A percentile compares a stretch with the other conserved stretches of the same genome.
Evolutionary conservation across 2,797 vertebrate species (phyloP).

Genomic region (Salmo trutta): DNA sequence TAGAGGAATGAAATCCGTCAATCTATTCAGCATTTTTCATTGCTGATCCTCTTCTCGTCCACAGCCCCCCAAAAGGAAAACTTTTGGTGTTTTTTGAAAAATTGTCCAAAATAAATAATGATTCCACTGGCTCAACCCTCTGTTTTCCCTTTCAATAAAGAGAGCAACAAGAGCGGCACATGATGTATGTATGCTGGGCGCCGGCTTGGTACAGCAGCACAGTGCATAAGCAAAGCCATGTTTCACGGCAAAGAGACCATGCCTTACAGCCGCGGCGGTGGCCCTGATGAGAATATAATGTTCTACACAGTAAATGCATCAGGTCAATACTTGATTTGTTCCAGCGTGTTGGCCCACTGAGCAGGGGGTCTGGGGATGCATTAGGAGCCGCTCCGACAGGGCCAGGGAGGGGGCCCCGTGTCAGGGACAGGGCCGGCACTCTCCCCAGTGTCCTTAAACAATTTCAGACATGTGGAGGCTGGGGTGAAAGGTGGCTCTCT

Average conservation of each 20-base stretch:
- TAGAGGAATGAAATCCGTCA: slow-evolving; percentile 88
- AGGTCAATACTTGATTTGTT: slow-evolving; percentile 97
- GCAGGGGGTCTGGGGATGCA: slow-evolving; percentile 87
- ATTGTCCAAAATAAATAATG: slow-evolving; percentile 93
- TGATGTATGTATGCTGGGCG: slow-evolving; percentile 93
- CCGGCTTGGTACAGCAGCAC: slow-evolving; percentile 74
- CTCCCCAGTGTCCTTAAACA: slow-evolving; percentile 58
- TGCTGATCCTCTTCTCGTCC: slow-evolving; percentile 84
- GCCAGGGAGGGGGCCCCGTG: not conserved
- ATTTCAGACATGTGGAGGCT: slow-evolving; percentile 71
- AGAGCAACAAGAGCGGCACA: slow-evolving; percentile 87
- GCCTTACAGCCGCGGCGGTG: slow-evolving; percentile 89
- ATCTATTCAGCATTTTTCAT: slow-evolving; percentile 88
- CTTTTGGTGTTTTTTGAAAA: slow-evolving; percentile 92
- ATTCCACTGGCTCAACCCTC: slow-evolving; percentile 95
- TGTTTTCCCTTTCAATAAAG: slow-evolving; percentile 99
- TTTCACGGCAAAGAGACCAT: slow-evolving; percentile 91
- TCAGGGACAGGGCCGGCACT: slow-evolving; percentile 48
- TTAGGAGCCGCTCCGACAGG: slow-evolving; percentile 65
- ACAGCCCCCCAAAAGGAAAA: slow-evolving; percentile 89
- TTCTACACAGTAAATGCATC: slow-evolving; percentile 92
- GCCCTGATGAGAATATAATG: slow-evolving; percentile 96
- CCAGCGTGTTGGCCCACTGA: slow-evolving; percentile 86
- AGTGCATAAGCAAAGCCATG: slow-evolving; percentile 95
- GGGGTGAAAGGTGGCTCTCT: slow-evolving; percentile 35